Evolutionary conservation across 2,113 vertebrate genomes (phyloP).

Genomic region (Bambusicola thoracicus): DNA sequence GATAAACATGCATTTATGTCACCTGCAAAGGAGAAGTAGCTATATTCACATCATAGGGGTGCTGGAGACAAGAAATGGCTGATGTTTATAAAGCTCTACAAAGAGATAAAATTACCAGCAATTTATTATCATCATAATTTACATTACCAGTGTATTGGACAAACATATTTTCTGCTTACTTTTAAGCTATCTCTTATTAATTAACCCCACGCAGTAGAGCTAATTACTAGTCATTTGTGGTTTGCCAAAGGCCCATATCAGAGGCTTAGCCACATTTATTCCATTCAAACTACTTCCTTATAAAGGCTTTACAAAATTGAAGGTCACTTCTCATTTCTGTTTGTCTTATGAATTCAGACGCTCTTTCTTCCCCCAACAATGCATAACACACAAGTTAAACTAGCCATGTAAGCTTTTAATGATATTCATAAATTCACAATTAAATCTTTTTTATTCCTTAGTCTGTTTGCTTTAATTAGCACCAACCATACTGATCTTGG

Average conservation of each 20-base stretch:
- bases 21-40: background rate
- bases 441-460: slow-evolving; percentile 60
- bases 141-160: background rate
- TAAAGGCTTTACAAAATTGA: slow-evolving; percentile 47
- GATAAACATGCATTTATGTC: background rate
- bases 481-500: slow-evolving; percentile 56
- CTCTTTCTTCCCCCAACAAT: slow-evolving; percentile 34
- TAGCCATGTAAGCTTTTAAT: slow-evolving; percentile 56
- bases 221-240: slow-evolving; percentile 35
- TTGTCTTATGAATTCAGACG: slow-evolving; percentile 43
- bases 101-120: background rate
- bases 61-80: background rate
- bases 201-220: slow-evolving; percentile 24
- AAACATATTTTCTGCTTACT: slow-evolving; percentile 21
- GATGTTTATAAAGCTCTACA: background rate
- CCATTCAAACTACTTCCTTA: background rate
- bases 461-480: slow-evolving; percentile 77
- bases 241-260: background rate
- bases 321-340: slow-evolving; percentile 53
- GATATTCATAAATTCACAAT: slow-evolving; percentile 71
- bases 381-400: slow-evolving; percentile 38
- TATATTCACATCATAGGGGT: background rate
- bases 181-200: slow-evolving; percentile 44
- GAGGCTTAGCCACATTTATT: slow-evolving; percentile 9
- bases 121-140: background rate